Conservation (phyloP, 2,888 invertebrate genomes). For the Sicus ferrugineus region DNA sequence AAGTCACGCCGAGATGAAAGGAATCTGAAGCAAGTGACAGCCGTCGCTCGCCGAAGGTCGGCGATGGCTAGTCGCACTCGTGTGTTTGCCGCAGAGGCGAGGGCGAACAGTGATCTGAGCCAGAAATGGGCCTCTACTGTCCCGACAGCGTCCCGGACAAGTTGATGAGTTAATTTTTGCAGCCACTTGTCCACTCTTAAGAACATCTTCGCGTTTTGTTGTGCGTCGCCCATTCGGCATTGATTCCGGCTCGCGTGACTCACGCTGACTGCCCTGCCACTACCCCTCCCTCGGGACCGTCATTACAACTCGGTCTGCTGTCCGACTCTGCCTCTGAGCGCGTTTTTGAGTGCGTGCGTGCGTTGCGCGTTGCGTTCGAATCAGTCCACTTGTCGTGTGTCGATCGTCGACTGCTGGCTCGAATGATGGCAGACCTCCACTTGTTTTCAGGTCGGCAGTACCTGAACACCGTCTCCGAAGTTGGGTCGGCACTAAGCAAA, state of each 20-base stretch:
- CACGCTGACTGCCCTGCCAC: neutral
- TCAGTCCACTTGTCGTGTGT: conserved; percentile 38
- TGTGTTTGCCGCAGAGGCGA: neutral
- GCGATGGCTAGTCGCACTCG: neutral
- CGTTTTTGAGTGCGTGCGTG: neutral
- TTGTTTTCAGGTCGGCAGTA: no score
- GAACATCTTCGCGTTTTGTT: neutral
- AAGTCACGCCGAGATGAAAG: conserved; percentile 16
- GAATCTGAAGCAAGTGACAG: neutral
- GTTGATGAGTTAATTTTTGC: conserved; percentile 26
- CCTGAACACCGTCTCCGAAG: neutral
- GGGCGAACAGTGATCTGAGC: neutral
- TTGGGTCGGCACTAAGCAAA: conserved; percentile 29
- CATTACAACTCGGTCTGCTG: no score
- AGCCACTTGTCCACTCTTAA: neutral
- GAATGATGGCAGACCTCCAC: neutral
- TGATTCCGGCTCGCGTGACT: neutral
- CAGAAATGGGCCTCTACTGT: neutral
- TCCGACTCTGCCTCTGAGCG: no score
- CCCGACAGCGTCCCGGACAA: neutral
- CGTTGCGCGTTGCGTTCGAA: neutral
- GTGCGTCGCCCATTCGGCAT: neutral
- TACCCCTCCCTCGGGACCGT: neutral
- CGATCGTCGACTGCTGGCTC: neutral
- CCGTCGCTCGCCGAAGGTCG: neutral